Conservation (phyloP, 2,113 vertebrate genomes). For the Psammodynastes pulverulentus region DNA sequence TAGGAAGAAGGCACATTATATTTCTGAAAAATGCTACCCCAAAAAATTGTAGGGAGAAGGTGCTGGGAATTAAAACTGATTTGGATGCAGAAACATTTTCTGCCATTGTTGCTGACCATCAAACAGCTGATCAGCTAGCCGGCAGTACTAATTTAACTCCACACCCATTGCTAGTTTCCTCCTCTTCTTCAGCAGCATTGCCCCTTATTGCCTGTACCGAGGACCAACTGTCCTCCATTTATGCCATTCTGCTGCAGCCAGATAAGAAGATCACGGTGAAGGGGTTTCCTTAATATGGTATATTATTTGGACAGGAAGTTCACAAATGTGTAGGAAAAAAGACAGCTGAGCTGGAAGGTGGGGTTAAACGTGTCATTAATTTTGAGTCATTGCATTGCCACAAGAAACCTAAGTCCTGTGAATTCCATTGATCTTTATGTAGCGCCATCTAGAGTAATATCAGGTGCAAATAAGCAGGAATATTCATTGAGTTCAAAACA, state of each 20-base stretch:
- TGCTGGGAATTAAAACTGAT: neutral
- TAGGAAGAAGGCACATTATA: too few relatives aligned
- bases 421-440: neutral
- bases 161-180: neutral
- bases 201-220: neutral
- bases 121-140: neutral
- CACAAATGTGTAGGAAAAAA: neutral
- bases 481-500: neutral
- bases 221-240: neutral
- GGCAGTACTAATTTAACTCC: neutral
- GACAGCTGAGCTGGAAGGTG: neutral
- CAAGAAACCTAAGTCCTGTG: neutral
- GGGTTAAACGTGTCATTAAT: neutral
- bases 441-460: neutral
- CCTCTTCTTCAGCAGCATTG: neutral
- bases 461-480: neutral
- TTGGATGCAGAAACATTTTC: neutral
- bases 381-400: neutral
- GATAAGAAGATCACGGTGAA: neutral
- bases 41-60: neutral
- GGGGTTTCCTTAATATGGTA: neutral
- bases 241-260: neutral
- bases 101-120: neutral
- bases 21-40: neutral
- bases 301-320: neutral